A percentile compares a stretch with the other conserved stretches of the same genome.
These are phyloP conservation scores for Mesochorus sp. DNA, from an alignment of 2,888 invertebrate genomes.

Conservation along the genomic window DNA sequence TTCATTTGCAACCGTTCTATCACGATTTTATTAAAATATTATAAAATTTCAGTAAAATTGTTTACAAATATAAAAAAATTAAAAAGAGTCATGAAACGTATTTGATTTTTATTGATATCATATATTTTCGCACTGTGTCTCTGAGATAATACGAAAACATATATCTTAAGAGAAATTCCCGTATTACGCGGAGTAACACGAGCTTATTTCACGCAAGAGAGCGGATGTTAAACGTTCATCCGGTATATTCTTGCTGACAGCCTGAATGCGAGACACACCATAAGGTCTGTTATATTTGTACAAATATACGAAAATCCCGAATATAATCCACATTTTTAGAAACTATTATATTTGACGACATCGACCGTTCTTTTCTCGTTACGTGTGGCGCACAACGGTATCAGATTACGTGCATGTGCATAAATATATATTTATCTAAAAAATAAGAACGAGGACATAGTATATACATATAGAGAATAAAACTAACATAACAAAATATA, in stretches of 20 bases:
- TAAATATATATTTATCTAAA: background rate
- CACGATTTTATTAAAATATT: too few species aligned
- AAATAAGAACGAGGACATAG: background rate
- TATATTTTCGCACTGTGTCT: too few species aligned
- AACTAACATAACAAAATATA: background rate
- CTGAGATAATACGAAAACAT: too few species aligned
- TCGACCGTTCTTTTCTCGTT: conserved; percentile 29
- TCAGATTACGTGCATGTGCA: conserved; percentile 35
- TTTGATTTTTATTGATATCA: too few species aligned
- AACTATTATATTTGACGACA: conserved; percentile 10
- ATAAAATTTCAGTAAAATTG: too few species aligned
- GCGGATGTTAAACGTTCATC: conserved; percentile 16
- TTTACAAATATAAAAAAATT: background rate
- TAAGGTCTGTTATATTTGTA: conserved; percentile 30
- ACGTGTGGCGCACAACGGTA: conserved; percentile 26
- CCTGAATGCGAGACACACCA: background rate
- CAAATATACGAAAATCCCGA: conserved; percentile 14
- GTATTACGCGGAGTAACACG: conserved; percentile 6
- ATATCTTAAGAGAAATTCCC: too few species aligned
- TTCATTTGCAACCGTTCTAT: too few species aligned
- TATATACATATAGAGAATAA: background rate
- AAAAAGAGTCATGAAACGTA: background rate
- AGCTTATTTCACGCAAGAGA: conserved; percentile 1
- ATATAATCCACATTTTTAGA: too few species aligned
- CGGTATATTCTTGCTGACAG: conserved; percentile 45